phyloP scores from a whole-genome alignment of 1,140 invertebrate species.

The Calephelis nemesis region DNA sequence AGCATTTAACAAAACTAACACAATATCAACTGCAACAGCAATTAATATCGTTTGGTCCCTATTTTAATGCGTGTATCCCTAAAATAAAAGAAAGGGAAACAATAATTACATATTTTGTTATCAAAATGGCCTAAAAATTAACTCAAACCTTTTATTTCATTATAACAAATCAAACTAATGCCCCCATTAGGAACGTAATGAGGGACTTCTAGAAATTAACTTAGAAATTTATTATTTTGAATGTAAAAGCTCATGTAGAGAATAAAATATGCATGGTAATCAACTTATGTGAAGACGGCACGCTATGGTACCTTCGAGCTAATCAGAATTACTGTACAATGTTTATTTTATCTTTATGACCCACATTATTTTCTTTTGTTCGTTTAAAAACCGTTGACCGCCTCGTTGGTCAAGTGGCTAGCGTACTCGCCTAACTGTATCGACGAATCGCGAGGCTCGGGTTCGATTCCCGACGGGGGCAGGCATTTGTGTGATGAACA shows the following conservation, averaged over 20 bases:
- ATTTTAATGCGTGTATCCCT: slow-evolving; percentile 1
- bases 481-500: too few species aligned
- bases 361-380: slow-evolving; percentile 7
- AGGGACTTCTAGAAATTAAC: slow-evolving; percentile 26
- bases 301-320: slow-evolving; percentile 22
- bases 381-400: neutral
- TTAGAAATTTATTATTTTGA: slow-evolving; percentile 30
- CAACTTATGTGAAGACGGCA: slow-evolving; percentile 27
- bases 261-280: slow-evolving; percentile 25
- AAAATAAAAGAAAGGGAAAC: slow-evolving; percentile 10
- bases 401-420: too few species aligned
- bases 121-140: slow-evolving; percentile 16
- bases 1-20: slow-evolving; percentile 9
- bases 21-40: slow-evolving; percentile 3
- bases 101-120: slow-evolving; percentile 15
- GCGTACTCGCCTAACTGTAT: too few species aligned
- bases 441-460: too few species aligned
- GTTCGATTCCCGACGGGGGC: too few species aligned
- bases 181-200: slow-evolving; percentile 28
- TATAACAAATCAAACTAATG: slow-evolving; percentile 30
- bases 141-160: slow-evolving; percentile 13
- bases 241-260: slow-evolving; percentile 31
- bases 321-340: slow-evolving; percentile 9
- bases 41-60: neutral
- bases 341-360: slow-evolving; percentile 8